phyloP scores from a whole-genome alignment of 2,113 vertebrate species.

The Ceuthmochares aereus region DNA sequence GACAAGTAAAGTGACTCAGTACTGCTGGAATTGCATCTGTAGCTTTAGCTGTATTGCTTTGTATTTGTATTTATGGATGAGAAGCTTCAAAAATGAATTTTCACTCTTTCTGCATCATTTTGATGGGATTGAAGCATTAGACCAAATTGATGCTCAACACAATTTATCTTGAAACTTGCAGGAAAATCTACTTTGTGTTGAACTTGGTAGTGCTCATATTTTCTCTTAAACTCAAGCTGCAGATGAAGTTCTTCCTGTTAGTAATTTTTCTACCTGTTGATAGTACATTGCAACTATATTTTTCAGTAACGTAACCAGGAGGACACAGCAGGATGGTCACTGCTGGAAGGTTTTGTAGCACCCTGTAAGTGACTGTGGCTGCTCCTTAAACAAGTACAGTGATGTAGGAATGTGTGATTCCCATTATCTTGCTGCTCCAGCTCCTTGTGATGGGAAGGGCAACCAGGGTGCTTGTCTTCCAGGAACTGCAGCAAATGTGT shows the following conservation, averaged over 20 bases:
- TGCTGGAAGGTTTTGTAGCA: background rate
- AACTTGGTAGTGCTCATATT: background rate
- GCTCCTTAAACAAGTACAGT: fast-evolving
- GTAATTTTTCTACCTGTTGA: background rate
- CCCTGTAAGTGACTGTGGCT: background rate
- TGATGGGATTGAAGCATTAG: background rate
- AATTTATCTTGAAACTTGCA: background rate
- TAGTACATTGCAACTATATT: background rate
- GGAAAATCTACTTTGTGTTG: background rate
- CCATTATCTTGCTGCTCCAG: background rate
- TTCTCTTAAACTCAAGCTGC: background rate
- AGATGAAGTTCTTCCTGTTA: background rate
- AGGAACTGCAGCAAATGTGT: constrained; percentile 8
- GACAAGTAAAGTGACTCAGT: background rate
- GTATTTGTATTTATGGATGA: background rate
- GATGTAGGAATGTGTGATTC: background rate
- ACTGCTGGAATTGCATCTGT: background rate
- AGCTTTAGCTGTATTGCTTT: background rate
- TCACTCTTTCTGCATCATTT: background rate
- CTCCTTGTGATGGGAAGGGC: background rate
- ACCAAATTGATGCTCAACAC: fast-evolving
- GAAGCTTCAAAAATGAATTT: background rate
- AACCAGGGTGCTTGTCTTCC: background rate
- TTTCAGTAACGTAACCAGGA: background rate
- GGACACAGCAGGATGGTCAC: background rate